A percentile compares a stretch with the other conserved stretches of the same genome.
Conservation (phyloP, 2,888 invertebrate species). For the Amphipyra tragopoginis region DNA sequence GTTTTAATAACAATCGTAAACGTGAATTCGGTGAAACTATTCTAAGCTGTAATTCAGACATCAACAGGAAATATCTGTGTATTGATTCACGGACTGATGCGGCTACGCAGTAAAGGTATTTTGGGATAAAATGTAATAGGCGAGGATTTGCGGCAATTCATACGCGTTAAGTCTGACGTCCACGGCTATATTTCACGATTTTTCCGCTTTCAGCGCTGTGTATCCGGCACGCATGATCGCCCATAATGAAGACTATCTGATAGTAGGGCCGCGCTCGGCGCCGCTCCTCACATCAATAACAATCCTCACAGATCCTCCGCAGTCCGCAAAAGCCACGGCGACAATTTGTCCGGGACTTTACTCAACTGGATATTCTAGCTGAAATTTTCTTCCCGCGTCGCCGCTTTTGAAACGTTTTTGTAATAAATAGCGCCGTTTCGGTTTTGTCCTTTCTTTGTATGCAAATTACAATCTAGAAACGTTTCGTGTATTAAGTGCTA, state of each 20-base stretch:
- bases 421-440: slow-evolving; percentile 62
- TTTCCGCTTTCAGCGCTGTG: slow-evolving; percentile 71
- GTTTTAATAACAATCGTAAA: slow-evolving; percentile 46
- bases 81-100: slow-evolving; percentile 60
- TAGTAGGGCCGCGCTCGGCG: slow-evolving; percentile 61
- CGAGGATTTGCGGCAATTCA: slow-evolving; percentile 73
- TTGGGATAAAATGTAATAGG: slow-evolving; percentile 67
- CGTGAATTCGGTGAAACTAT: slow-evolving; percentile 27
- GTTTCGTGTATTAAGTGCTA: slow-evolving; percentile 59
- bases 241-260: slow-evolving; percentile 82
- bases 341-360: slow-evolving; percentile 81
- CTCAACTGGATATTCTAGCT: slow-evolving; percentile 70
- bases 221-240: slow-evolving; percentile 81
- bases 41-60: slow-evolving; percentile 32
- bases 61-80: slow-evolving; percentile 58
- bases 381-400: slow-evolving; percentile 60
- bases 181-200: slow-evolving; percentile 76
- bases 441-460: slow-evolving; percentile 63
- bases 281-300: slow-evolving; percentile 81
- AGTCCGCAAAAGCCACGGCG: slow-evolving; percentile 77
- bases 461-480: slow-evolving; percentile 60
- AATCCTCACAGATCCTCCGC: slow-evolving; percentile 78
- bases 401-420: slow-evolving; percentile 65
- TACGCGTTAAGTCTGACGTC: slow-evolving; percentile 72
- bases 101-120: slow-evolving; percentile 58